phyloP scores from a whole-genome alignment of 1,140 invertebrate genomes.

The Nebria ingens region DNA sequence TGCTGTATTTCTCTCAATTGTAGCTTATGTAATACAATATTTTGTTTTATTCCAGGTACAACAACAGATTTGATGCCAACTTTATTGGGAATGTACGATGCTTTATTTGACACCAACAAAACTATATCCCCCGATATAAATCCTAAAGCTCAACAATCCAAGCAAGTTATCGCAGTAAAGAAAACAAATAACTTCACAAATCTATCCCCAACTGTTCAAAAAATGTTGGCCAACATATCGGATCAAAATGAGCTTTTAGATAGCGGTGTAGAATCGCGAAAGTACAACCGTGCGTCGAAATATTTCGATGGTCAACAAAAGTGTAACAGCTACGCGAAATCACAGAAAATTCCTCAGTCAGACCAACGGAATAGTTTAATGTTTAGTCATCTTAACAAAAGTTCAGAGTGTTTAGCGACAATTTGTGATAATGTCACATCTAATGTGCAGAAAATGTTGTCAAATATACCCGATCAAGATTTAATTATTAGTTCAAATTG shows the following conservation, averaged over 20 bases:
- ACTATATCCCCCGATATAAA: not conserved
- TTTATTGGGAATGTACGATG: conserved; percentile 32
- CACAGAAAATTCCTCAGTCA: not conserved
- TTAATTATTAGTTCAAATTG: conserved; percentile 24
- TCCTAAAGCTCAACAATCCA: conserved; percentile 17
- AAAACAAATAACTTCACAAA: conserved; percentile 35
- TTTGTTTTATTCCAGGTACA: conserved; percentile 27
- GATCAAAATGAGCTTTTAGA: conserved; percentile 27
- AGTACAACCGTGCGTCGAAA: conserved; percentile 10
- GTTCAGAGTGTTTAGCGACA: conserved; percentile 28
- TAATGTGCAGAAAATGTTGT: conserved; percentile 47
- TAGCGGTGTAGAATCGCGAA: not conserved
- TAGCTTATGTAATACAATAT: too few relatives aligned
- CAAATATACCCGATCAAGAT: conserved; percentile 40
- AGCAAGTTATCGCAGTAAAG: conserved; percentile 20
- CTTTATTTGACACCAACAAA: conserved; percentile 22
- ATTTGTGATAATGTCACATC: conserved; percentile 37
- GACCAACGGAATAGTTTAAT: not conserved
- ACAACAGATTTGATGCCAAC: conserved; percentile 33
- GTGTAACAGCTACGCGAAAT: not conserved
- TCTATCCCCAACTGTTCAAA: conserved; percentile 45
- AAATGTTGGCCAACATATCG: conserved; percentile 41
- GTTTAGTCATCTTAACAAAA: conserved; percentile 19
- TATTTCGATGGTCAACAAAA: conserved; percentile 2
- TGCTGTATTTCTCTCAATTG: too few relatives aligned